These are phyloP conservation scores for Acrossocheilus fasciatus DNA, from an alignment of 2,797 vertebrate genomes.

Conservation along the genomic window DNA sequence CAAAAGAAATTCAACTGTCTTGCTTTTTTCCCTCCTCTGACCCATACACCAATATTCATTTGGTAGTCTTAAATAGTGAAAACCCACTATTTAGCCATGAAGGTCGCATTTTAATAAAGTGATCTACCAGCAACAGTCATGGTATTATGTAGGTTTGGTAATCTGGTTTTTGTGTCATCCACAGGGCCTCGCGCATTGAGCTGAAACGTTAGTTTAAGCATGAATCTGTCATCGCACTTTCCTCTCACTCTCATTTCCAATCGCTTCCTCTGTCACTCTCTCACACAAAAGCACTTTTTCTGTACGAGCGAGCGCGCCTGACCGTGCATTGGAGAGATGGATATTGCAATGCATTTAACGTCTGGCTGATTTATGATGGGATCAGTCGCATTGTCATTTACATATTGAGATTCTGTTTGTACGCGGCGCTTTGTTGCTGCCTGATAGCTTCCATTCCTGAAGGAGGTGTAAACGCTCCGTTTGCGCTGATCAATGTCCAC, in stretches of 20 bases:
- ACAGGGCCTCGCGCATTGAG: slow-evolving; percentile 38
- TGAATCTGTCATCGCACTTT: slow-evolving; percentile 44
- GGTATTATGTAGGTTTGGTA: slow-evolving; percentile 2
- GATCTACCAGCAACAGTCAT: neutral
- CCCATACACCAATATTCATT: neutral
- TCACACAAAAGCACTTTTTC: slow-evolving; percentile 61
- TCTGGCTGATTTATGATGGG: slow-evolving; percentile 88
- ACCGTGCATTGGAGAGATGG: slow-evolving; percentile 60
- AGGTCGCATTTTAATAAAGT: slow-evolving; percentile 6
- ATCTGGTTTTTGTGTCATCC: slow-evolving; percentile 36
- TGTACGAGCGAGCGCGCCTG: slow-evolving; percentile 46
- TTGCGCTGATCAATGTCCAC: slow-evolving; percentile 90
- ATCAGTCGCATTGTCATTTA: slow-evolving; percentile 88
- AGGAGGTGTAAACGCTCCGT: slow-evolving; percentile 79
- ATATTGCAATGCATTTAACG: slow-evolving; percentile 68
- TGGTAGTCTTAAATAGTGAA: neutral
- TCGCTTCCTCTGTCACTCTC: slow-evolving; percentile 55
- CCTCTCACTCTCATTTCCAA: slow-evolving; percentile 56
- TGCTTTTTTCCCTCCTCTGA: slow-evolving; percentile 31
- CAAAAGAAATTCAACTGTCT: slow-evolving; percentile 57
- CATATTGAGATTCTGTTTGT: slow-evolving; percentile 86
- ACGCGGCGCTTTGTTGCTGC: slow-evolving; percentile 72
- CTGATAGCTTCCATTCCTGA: slow-evolving; percentile 71
- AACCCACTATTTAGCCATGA: neutral
- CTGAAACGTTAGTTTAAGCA: slow-evolving; percentile 44